A percentile compares a stretch with the other conserved stretches of the same genome.
Conservation (phyloP, 2,797 vertebrate genomes). For the Notolabrus celidotus region DNA sequence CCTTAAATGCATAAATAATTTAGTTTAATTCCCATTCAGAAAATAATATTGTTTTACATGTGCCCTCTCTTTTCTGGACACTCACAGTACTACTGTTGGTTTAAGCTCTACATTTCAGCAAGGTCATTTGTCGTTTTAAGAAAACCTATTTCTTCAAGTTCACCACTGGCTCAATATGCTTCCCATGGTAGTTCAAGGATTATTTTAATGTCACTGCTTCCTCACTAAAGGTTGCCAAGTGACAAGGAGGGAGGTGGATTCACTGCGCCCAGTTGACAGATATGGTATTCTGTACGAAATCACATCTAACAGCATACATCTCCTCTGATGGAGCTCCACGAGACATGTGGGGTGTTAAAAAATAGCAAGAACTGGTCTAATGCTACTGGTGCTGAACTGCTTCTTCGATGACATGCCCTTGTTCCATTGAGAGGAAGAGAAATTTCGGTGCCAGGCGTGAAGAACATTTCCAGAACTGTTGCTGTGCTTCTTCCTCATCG, state of each 20-base stretch:
- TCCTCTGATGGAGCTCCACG: slow-evolving; percentile 22
- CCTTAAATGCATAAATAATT: too few relatives aligned
- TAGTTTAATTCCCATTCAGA: too few relatives aligned
- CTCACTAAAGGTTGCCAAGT: slow-evolving; percentile 7
- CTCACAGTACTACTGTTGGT: not conserved
- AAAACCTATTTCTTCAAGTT: slow-evolving; percentile 17
- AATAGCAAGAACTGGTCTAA: slow-evolving; percentile 21
- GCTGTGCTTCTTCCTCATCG: slow-evolving; percentile 44
- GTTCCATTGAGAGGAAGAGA: slow-evolving; percentile 31
- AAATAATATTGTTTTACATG: too few relatives aligned
- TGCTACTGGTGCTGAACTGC: slow-evolving; percentile 14
- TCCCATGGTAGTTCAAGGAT: slow-evolving; percentile 13
- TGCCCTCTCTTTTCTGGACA: too few relatives aligned
- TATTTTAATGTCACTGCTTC: slow-evolving; percentile 5
- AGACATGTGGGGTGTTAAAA: slow-evolving; percentile 28
- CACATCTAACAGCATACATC: slow-evolving; percentile 46
- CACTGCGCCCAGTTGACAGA: slow-evolving; percentile 22
- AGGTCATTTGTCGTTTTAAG: not conserved
- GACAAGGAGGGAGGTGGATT: slow-evolving; percentile 27
- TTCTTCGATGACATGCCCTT: slow-evolving; percentile 36
- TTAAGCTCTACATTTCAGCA: not conserved
- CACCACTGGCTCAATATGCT: not conserved
- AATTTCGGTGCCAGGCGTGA: slow-evolving; percentile 3
- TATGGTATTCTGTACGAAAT: slow-evolving; percentile 40
- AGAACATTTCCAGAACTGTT: slow-evolving; percentile 53